phyloP scores from a whole-genome alignment of 64 coral and sea anemone genomes.

The Trachythela sp. region DNA sequence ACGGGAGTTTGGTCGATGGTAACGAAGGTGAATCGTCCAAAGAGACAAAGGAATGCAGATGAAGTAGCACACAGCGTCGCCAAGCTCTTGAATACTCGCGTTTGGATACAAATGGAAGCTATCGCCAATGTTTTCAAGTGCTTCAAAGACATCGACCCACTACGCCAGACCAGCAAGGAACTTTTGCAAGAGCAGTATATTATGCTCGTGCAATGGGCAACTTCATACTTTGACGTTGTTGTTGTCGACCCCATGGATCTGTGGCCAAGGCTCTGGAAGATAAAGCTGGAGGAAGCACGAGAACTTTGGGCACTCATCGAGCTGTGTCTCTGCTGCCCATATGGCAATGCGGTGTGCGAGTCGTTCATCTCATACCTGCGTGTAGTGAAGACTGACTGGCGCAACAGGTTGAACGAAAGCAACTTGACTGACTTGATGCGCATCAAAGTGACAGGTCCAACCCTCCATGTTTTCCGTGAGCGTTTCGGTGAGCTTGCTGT shows the following conservation, averaged over 20 bases:
- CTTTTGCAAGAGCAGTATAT: slow-evolving; percentile 57
- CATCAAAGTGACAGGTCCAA: slow-evolving; percentile 57
- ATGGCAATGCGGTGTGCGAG: slow-evolving; percentile 53
- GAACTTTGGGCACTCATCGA: slow-evolving; percentile 58
- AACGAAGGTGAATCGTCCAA: slow-evolving; percentile 45
- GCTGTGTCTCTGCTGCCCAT: slow-evolving; percentile 71
- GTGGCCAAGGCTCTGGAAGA: slow-evolving; percentile 53
- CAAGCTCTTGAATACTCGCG: slow-evolving; percentile 43
- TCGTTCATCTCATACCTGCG: slow-evolving; percentile 57
- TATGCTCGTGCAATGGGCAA: slow-evolving; percentile 50
- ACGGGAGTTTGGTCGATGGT: slow-evolving; percentile 45
- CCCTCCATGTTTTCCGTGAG: slow-evolving; percentile 40
- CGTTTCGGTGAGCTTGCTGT: slow-evolving; percentile 54
- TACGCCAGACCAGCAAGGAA: slow-evolving; percentile 44
- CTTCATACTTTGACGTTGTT: slow-evolving; percentile 49
- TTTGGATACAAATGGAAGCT: slow-evolving; percentile 58
- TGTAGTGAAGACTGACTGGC: slow-evolving; percentile 60
- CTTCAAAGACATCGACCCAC: slow-evolving; percentile 53
- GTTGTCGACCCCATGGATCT: slow-evolving; percentile 61
- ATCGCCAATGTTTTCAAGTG: slow-evolving; percentile 49
- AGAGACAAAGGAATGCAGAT: slow-evolving; percentile 55
- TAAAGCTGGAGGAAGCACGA: slow-evolving; percentile 52
- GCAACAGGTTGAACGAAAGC: slow-evolving; percentile 53
- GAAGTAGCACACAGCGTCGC: slow-evolving; percentile 52
- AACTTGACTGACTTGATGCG: slow-evolving; percentile 55